Conservation (phyloP, 1,140 invertebrate species). For the Bombus pascuorum region DNA sequence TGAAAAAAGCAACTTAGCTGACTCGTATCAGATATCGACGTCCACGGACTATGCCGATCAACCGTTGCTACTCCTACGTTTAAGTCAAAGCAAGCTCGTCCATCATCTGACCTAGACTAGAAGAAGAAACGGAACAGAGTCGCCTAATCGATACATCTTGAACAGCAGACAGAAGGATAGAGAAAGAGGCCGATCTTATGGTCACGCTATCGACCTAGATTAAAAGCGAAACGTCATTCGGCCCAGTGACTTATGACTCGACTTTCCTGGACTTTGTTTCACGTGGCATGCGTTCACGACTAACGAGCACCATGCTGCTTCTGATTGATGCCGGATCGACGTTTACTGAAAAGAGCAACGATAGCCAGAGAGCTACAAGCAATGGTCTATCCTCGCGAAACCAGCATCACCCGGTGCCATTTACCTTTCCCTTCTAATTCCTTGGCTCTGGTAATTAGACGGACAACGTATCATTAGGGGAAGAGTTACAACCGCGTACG, state of each 20-base stretch:
- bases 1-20: not conserved
- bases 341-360: constrained; percentile 33
- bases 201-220: constrained; percentile 13
- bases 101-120: not conserved
- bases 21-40: not conserved
- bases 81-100: not conserved
- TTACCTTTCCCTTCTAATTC: constrained; percentile 42
- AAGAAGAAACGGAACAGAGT: not conserved
- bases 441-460: constrained; percentile 32
- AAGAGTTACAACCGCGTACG: constrained; percentile 16
- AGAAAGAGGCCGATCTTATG: not conserved
- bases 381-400: not conserved
- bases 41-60: not conserved
- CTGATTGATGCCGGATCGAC: constrained; percentile 45
- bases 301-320: constrained; percentile 35
- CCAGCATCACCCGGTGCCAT: constrained; percentile 5
- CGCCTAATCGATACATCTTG: constrained; percentile 22
- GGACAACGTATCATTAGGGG: constrained; percentile 37
- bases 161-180: not conserved
- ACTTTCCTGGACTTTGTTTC: constrained; percentile 22
- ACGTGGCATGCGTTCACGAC: not conserved
- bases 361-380: not conserved
- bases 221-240: constrained; percentile 22
- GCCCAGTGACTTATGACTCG: constrained; percentile 31
- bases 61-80: not conserved